phyloP scores from a whole-genome alignment of 2,113 vertebrate genomes.

The Chiloscyllium plagiosum region DNA sequence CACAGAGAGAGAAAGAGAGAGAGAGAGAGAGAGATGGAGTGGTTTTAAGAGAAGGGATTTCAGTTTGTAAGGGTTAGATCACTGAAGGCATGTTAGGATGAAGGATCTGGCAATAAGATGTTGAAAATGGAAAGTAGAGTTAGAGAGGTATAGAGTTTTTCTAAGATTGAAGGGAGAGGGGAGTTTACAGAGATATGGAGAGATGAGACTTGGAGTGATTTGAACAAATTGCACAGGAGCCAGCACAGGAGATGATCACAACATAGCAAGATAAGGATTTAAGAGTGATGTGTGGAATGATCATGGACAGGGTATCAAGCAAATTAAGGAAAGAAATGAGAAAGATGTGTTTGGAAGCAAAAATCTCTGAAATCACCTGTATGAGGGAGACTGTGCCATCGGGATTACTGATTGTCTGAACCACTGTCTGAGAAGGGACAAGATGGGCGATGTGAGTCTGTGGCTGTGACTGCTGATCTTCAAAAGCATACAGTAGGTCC shows the following conservation, averaged over 20 bases:
- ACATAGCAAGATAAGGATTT: neutral
- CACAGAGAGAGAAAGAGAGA: neutral
- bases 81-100: neutral
- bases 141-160: neutral
- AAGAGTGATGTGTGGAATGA: neutral
- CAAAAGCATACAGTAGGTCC: constrained; percentile 91
- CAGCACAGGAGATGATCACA: neutral
- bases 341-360: neutral
- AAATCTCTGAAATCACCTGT: constrained; percentile 64
- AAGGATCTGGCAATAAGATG: neutral
- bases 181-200: neutral
- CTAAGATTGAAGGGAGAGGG: neutral
- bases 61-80: neutral
- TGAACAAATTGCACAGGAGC: neutral
- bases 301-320: neutral
- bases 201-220: neutral
- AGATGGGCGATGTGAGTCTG: constrained; percentile 90
- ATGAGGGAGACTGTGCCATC: constrained; percentile 97
- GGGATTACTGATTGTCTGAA: constrained; percentile 95
- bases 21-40: neutral
- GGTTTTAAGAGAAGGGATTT: neutral
- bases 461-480: constrained; percentile 79
- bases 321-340: neutral
- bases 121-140: neutral
- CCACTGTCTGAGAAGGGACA: constrained; percentile 90